Conservation (phyloP, 2,888 invertebrate genomes). For the Aleiodes alternator region DNA sequence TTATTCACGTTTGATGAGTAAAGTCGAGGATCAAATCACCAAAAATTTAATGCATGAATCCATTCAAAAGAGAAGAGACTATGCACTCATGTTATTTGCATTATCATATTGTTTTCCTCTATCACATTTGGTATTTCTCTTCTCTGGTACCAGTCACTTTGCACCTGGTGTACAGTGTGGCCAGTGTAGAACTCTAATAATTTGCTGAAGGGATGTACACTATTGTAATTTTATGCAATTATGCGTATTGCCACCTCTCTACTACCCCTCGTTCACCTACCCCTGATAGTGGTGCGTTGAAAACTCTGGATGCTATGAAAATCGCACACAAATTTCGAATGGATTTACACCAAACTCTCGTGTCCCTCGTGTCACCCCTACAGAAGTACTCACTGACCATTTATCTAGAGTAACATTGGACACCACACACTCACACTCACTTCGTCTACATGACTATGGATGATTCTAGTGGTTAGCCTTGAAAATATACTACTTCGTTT, state of each 20-base stretch:
- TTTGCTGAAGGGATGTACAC: slow-evolving; percentile 51
- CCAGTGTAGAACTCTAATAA: slow-evolving; percentile 49
- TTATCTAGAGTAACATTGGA: slow-evolving; percentile 30
- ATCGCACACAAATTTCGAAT: slow-evolving; percentile 47
- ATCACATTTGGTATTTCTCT: not conserved
- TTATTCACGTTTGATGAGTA: slow-evolving; percentile 11
- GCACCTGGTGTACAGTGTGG: slow-evolving; percentile 47
- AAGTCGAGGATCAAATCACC: slow-evolving; percentile 17
- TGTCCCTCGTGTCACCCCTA: no score
- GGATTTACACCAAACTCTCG: slow-evolving; percentile 38
- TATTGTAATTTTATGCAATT: slow-evolving; percentile 71
- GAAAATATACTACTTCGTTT: slow-evolving; percentile 61
- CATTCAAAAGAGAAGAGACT: not conserved
- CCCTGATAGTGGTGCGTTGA: slow-evolving; percentile 20
- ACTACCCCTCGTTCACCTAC: not conserved
- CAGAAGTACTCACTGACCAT: no score
- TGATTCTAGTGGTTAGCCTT: slow-evolving; percentile 24
- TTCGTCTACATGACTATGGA: not conserved
- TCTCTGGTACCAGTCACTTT: slow-evolving; percentile 32
- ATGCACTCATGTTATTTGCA: slow-evolving; percentile 1
- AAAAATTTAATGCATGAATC: not conserved
- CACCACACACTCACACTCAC: not conserved
- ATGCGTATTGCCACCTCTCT: slow-evolving; percentile 66
- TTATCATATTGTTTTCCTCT: slow-evolving; percentile 12
- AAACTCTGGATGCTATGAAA: slow-evolving; percentile 43